Conservation (phyloP, 1,140 invertebrate genomes). For the Calliphora vicina region DNA sequence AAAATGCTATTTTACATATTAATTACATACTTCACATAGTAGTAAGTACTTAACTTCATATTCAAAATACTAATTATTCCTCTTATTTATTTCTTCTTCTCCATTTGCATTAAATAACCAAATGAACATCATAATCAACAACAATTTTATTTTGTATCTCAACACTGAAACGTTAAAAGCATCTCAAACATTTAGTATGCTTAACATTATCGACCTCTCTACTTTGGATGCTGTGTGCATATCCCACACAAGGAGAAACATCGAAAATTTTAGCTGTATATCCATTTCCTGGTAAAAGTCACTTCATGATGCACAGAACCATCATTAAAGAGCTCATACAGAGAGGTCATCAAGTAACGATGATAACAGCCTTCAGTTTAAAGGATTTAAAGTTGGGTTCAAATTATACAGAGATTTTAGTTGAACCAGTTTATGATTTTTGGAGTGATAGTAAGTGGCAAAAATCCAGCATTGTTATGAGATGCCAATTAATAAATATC, state of each 20-base stretch:
- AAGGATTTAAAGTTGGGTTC: constrained; percentile 44
- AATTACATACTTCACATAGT: too few relatives aligned
- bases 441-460: constrained; percentile 40
- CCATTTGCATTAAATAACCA: too few relatives aligned
- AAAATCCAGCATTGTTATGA: not conserved
- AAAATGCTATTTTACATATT: too few relatives aligned
- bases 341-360: constrained; percentile 54
- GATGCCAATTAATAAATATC: not conserved
- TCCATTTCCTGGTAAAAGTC: constrained; percentile 56
- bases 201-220: not conserved
- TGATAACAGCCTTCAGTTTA: constrained; percentile 50
- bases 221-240: not conserved
- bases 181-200: not conserved
- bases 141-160: too few relatives aligned
- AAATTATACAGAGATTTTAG: constrained; percentile 52
- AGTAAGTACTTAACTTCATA: too few relatives aligned
- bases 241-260: not conserved
- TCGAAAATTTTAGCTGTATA: constrained; percentile 51
- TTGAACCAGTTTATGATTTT: constrained; percentile 43
- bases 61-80: too few relatives aligned
- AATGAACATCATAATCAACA: too few relatives aligned
- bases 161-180: not conserved
- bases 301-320: constrained; percentile 55
- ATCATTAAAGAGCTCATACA: constrained; percentile 49
- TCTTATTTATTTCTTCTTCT: too few relatives aligned